phyloP scores from a whole-genome alignment of 2,797 vertebrate species.

The Epinephelus coioides region DNA sequence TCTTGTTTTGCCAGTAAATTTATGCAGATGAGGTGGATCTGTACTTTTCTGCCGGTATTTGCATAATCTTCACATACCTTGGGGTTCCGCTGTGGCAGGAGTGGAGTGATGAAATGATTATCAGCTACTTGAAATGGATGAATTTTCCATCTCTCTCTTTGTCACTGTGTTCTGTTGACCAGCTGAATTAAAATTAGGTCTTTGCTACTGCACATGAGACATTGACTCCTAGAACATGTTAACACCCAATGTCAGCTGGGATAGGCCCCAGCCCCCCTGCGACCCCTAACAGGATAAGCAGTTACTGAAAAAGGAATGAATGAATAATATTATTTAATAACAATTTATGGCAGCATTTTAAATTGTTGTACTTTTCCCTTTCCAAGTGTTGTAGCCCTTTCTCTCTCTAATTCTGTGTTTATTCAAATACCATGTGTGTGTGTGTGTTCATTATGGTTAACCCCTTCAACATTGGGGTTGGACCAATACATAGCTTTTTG shows the following conservation, averaged over 20 bases:
- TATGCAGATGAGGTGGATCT: slow-evolving; percentile 59
- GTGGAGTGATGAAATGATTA: slow-evolving; percentile 52
- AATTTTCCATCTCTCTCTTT: slow-evolving; percentile 18
- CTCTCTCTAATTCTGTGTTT: background rate
- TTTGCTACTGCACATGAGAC: background rate
- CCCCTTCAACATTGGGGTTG: background rate
- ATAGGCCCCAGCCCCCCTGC: too few species aligned
- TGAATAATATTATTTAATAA: too few species aligned
- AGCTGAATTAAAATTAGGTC: slow-evolving; percentile 10
- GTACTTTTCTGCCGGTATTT: slow-evolving; percentile 62
- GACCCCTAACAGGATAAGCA: too few species aligned
- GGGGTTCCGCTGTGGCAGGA: slow-evolving; percentile 16
- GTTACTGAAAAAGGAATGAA: too few species aligned
- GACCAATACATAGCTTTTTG: background rate
- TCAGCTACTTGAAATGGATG: slow-evolving; percentile 41
- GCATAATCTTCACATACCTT: slow-evolving; percentile 53
- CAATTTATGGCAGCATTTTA: background rate
- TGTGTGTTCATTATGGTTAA: background rate
- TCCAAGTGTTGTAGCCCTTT: background rate
- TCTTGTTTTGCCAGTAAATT: slow-evolving; percentile 53
- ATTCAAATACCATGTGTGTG: background rate
- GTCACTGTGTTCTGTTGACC: slow-evolving; percentile 10
- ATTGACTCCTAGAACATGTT: too few species aligned
- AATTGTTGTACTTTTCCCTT: background rate
- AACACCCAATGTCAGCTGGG: too few species aligned